Evolutionary conservation across 2,113 vertebrate genomes (phyloP).

Genomic region (Stomatorhinus ivindoensis): DNA sequence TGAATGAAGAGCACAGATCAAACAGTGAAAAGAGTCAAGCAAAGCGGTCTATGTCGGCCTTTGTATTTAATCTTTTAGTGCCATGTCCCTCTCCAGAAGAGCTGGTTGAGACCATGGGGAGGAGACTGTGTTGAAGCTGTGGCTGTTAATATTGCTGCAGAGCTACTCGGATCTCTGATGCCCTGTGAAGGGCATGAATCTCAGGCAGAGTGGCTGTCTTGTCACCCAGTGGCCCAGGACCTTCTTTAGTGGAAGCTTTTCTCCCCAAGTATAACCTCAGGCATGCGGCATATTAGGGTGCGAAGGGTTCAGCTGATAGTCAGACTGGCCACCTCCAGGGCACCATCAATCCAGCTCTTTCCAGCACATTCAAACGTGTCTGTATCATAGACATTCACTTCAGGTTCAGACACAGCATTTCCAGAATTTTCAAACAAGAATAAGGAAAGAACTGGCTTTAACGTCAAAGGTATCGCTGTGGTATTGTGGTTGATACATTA

Average conservation of each 20-base stretch:
- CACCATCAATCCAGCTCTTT: neutral
- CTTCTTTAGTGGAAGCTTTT: neutral
- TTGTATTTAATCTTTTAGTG: neutral
- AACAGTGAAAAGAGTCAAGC: neutral
- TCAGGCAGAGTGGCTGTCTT: neutral
- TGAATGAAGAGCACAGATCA: neutral
- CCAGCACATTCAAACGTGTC: neutral
- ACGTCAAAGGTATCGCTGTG: neutral
- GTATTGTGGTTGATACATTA: neutral
- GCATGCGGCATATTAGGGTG: neutral
- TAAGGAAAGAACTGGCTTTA: neutral
- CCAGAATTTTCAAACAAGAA: neutral
- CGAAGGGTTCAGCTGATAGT: neutral
- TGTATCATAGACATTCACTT: neutral
- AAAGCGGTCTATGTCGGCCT: neutral
- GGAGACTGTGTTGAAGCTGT: neutral
- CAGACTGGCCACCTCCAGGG: neutral
- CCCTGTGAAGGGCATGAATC: neutral
- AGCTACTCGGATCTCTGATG: neutral
- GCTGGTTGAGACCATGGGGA: neutral
- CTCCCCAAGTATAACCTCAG: neutral
- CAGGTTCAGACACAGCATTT: neutral
- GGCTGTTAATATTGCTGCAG: neutral
- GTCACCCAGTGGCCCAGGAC: neutral
- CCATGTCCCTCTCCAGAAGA: neutral